phyloP scores from a whole-genome alignment of 2,888 invertebrate genomes.

The Balanococcus diminutus region DNA sequence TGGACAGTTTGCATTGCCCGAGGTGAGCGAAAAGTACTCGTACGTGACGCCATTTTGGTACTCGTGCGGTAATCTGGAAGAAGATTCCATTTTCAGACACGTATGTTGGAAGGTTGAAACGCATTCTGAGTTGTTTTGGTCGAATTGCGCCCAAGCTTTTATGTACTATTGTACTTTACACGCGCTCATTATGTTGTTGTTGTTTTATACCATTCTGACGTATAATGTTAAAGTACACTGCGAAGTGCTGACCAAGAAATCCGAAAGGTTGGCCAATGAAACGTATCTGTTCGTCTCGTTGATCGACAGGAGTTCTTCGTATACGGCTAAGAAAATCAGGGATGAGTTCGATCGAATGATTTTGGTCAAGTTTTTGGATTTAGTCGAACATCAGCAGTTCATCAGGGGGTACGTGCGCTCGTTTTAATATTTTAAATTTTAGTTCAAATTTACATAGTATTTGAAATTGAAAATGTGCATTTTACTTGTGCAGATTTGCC shows the following conservation, averaged over 20 bases:
- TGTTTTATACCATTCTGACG: conserved; percentile 2
- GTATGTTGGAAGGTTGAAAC: background rate
- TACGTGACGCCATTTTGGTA: conserved; percentile 21
- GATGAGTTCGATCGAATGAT: background rate
- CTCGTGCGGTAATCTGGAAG: background rate
- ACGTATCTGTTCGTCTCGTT: background rate
- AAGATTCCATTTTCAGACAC: background rate
- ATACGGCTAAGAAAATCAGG: background rate
- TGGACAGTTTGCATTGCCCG: background rate
- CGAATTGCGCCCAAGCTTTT: background rate
- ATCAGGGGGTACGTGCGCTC: conserved; percentile 3
- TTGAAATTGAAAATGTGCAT: background rate
- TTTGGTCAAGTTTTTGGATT: background rate
- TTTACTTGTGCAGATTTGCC: background rate
- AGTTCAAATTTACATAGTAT: too few species aligned
- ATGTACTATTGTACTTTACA: background rate
- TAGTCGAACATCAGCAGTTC: conserved; percentile 4
- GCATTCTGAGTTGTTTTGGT: background rate
- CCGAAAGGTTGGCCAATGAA: background rate
- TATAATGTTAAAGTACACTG: background rate
- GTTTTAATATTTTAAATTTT: too few species aligned
- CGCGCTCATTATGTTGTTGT: conserved; percentile 4
- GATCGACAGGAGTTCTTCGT: background rate
- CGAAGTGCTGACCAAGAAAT: background rate
- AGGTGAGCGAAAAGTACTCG: background rate